Base-by-base conservation (phyloP, 1,140 invertebrate genomes). In the Wasmannia auropunctata region DNA sequence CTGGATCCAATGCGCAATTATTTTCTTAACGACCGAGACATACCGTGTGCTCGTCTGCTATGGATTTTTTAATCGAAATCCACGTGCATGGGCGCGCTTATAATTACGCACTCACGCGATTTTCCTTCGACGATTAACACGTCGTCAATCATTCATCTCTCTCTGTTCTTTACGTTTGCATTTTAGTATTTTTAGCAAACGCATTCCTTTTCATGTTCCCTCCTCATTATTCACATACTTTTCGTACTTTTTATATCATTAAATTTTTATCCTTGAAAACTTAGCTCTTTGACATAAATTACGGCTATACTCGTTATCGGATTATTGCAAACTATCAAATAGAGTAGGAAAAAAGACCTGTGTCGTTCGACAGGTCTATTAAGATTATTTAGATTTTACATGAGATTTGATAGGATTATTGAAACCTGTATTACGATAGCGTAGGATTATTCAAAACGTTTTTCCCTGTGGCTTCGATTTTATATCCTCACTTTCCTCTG, bases 401-500 rank as follows among this genome's bases (percentile, higher is more conserved):
- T 19, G 31, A 22, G 16, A 54, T 69, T 80, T 51, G 25, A 80
- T 69, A 54, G 31, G 16, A 40, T 54, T 69, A 40, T 54, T 37
- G 43, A 62, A 5, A 34, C 3, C 31, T 49, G 34, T n/a, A 49
- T 79, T 79, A 65, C 34, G 46, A 67, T 31, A 65, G 1, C 34
- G 19, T 67, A 31, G 16, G 16, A 80, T 69, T 80, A 80, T 65
- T 51, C 28, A 79, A 79, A 79, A 37, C 31, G 43, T 79, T 67
- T 51, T 51, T 51, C 58, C 28, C n/a, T 25, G 56, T 46, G 40
- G 75, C 40, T 43, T 25, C 46, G 22, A 69, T 80, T 80, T 80
- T 51, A 80, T 67, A 54, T 58, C 14, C 31, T 65, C 8, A 8
- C 28, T 79, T 69, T 51, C 49, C 34, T 46, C 58, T 22, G 16